Percentiles rank a stretch among this genome's conserved stretches.
These are phyloP conservation scores for Schizaphis graminum DNA, from an alignment of 2,888 invertebrate species.

Conservation along the genomic window DNA sequence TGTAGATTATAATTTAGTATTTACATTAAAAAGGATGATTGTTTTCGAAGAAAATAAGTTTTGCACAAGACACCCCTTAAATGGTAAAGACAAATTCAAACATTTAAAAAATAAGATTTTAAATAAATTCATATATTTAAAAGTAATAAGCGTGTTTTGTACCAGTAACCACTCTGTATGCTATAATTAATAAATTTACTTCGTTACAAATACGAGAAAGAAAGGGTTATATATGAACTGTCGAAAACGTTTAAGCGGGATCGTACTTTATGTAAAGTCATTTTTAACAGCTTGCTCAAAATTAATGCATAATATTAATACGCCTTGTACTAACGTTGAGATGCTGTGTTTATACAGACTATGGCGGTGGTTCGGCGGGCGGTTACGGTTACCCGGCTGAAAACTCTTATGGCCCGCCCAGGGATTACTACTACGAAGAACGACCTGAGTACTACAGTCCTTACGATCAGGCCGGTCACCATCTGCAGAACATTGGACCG, in stretches of 20 bases:
- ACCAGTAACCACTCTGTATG: background rate
- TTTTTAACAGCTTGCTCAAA: background rate
- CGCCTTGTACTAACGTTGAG: background rate
- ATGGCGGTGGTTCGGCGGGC: background rate
- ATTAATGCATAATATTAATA: background rate
- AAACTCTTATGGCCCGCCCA: conserved; percentile 26
- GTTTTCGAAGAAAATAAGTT: background rate
- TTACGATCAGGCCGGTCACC: background rate
- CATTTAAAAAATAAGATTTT: too few species aligned
- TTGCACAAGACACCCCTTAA: background rate
- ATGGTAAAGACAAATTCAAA: background rate
- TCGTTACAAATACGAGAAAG: too few species aligned
- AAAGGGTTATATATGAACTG: background rate
- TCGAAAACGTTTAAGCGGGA: background rate
- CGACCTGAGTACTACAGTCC: conserved; percentile 30
- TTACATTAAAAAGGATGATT: background rate
- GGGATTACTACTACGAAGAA: conserved; percentile 44
- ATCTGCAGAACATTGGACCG: conserved; percentile 1
- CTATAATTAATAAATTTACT: background rate
- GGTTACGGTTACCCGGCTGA: background rate
- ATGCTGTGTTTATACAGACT: background rate
- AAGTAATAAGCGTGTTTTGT: background rate
- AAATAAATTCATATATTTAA: too few species aligned
- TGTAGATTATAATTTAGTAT: background rate
- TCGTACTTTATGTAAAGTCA: background rate